phyloP scores from a whole-genome alignment of 2,888 invertebrate species.

The Desoria tigrina region DNA sequence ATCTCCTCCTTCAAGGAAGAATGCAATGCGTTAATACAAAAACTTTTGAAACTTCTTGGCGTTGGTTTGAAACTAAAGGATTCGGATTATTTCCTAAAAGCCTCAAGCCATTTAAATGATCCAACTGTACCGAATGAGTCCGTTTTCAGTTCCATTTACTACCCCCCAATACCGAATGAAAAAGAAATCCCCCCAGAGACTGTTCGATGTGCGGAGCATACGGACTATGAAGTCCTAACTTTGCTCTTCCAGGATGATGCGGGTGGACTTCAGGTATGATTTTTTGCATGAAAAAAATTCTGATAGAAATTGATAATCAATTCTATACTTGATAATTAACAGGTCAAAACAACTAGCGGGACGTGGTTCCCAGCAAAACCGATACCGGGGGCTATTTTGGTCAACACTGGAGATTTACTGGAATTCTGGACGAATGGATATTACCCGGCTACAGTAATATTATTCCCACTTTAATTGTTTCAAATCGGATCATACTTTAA shows the following conservation, averaged over 20 bases:
- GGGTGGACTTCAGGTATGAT: conserved; percentile 68
- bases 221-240: conserved; percentile 75
- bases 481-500: too few relatives aligned
- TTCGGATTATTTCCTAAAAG: conserved; percentile 65
- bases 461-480: too few relatives aligned
- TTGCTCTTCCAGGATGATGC: conserved; percentile 71
- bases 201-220: conserved; percentile 71
- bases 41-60: conserved; percentile 62
- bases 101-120: conserved; percentile 67
- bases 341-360: conserved; percentile 67
- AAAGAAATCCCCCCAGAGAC: conserved; percentile 57
- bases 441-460: conserved; percentile 71
- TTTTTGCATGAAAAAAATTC: not conserved
- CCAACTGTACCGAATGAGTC: conserved; percentile 63
- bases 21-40: conserved; percentile 68
- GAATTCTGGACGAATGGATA: conserved; percentile 73
- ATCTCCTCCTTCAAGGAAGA: conserved; percentile 69
- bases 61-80: conserved; percentile 41
- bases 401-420: conserved; percentile 74
- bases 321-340: conserved; percentile 21
- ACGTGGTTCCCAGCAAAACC: conserved; percentile 75
- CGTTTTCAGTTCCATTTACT: conserved; percentile 70
- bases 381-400: conserved; percentile 72
- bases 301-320: too few relatives aligned
- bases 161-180: conserved; percentile 63